Evolutionary conservation across 2,888 invertebrate species (phyloP), one percentile per base, ranked within the genome.

Genomic region (Eupeodes luniger): DNA sequence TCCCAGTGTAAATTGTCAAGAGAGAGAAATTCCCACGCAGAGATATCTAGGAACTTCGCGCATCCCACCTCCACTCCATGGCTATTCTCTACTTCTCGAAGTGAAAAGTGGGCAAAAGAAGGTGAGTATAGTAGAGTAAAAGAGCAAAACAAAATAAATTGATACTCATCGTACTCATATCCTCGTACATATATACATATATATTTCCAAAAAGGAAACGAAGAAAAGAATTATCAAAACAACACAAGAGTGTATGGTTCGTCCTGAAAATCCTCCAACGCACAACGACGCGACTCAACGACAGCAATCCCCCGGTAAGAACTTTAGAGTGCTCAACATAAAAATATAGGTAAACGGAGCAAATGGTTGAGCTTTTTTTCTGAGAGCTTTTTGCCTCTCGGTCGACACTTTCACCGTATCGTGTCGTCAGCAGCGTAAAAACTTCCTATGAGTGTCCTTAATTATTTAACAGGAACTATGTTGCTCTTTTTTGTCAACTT

Each of bases 311-410:
- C 2, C 27, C 14, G 9, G 49, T 49, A 49, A 27, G 11, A 69
- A 36, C 34, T 16, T 53, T 2, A 16, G 44, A 57, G 47, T 16
- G 34, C 3, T 51, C 6, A 34, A 34, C n/a, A 47, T 14, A 9
- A 59, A 16, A 64, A 80, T 75, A 4, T 84, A 77, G 76, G 80
- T 83, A 80, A 86, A 69, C 83, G 67, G 83, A 86, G 76, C 66
- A 85, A 11, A 40, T 27, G 1, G 27, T 34, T 55, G 55, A 40
- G 40, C 40, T 40, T 40, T 40, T 40, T 40, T 40, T 40, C 9
- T 40, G 40, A 87, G 84, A n/a, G 87, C 87, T 87, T 84, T 70
- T 78, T 27, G 47, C 36, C 61, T 72, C 44, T 76, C 72, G 19
- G 4, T 34, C 16, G 66, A 72, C 72, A 80, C 70, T 80, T 86